Conservation (phyloP, 1,140 invertebrate genomes). For the Mercenaria mercenaria region DNA sequence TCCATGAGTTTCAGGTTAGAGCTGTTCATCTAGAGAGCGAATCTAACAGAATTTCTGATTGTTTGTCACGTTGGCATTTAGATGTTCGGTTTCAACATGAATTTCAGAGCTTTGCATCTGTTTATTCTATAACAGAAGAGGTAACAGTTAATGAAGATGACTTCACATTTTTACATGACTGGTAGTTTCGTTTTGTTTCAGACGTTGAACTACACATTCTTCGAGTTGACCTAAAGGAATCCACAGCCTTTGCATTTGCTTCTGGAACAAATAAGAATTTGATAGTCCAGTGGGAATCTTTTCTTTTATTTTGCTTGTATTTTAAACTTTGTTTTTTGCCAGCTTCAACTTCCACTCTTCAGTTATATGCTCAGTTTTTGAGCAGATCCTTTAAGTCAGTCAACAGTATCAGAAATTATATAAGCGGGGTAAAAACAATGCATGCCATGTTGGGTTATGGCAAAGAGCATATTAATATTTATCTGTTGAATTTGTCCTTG, state of each 20-base stretch:
- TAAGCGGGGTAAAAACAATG: not conserved
- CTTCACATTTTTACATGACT: not conserved
- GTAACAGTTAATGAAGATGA: not conserved
- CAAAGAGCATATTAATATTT: not conserved
- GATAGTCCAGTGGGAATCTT: not conserved
- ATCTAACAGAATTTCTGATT: slow-evolving; percentile 30
- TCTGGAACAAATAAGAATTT: not conserved
- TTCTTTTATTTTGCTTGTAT: not conserved
- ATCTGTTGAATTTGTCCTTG: not conserved
- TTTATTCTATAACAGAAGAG: not conserved
- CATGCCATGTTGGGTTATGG: not conserved
- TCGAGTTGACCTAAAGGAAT: not conserved
- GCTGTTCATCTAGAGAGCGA: not conserved
- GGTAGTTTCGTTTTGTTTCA: not conserved
- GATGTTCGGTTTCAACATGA: slow-evolving; percentile 12
- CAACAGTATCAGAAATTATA: not conserved
- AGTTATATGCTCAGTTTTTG: not conserved
- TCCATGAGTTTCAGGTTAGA: slow-evolving; percentile 47
- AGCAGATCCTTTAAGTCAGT: not conserved
- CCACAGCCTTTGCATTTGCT: not conserved
- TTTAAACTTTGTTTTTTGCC: not conserved
- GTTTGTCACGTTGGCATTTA: slow-evolving; percentile 46
- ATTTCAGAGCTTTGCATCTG: not conserved
- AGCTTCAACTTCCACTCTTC: not conserved
- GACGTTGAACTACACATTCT: not conserved